phyloP scores from a whole-genome alignment of 2,113 vertebrate species.

The Ophiodon elongatus region DNA sequence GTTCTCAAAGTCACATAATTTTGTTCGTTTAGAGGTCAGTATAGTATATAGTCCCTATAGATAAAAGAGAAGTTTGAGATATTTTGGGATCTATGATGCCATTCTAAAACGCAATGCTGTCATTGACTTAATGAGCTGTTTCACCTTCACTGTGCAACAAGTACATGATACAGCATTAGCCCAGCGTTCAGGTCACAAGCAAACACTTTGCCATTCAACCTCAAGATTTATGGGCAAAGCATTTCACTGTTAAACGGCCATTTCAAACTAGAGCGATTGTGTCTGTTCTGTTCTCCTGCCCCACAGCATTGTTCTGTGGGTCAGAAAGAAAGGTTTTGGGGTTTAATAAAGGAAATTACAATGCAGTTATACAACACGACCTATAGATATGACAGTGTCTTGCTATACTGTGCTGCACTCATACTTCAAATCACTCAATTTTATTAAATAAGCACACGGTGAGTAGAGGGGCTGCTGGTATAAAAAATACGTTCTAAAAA shows the following conservation, averaged over 20 bases:
- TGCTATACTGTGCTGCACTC: not conserved
- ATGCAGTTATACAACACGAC: conserved; percentile 22
- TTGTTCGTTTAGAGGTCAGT: conserved; percentile 28
- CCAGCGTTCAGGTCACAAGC: conserved; percentile 38
- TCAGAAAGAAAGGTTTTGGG: conserved; percentile 10
- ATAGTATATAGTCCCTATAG: not conserved
- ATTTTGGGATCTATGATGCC: conserved; percentile 46
- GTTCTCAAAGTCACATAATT: conserved; percentile 38
- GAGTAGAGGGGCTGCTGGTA: not conserved
- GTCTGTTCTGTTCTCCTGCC: conserved; percentile 21
- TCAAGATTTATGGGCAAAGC: conserved; percentile 35
- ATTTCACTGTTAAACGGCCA: conserved; percentile 58
- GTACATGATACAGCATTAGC: conserved; percentile 28
- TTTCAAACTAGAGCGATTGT: conserved; percentile 54
- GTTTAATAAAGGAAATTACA: conserved; percentile 34
- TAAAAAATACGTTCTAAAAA: not conserved
- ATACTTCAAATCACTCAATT: not conserved
- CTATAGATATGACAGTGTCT: conserved; percentile 18
- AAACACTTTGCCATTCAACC: conserved; percentile 42
- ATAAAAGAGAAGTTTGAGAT: conserved; percentile 18
- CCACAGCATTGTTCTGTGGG: conserved; percentile 31
- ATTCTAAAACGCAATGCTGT: conserved; percentile 47
- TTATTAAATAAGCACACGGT: not conserved
- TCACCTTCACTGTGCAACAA: conserved; percentile 53
- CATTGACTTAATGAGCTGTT: conserved; percentile 71